phyloP scores from a whole-genome alignment of 1,140 invertebrate genomes.

The Delia radicum region DNA sequence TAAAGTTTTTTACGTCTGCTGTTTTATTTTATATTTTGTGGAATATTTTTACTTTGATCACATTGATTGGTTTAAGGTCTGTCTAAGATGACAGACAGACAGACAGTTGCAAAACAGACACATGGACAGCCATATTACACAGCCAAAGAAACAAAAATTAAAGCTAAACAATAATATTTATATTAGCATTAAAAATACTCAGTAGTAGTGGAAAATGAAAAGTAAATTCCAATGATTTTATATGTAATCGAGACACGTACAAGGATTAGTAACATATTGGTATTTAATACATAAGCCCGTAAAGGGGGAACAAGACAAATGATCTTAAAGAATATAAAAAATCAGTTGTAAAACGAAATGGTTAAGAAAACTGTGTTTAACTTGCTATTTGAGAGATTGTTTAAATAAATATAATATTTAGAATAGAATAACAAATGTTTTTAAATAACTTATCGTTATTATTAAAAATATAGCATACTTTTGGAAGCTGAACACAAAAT shows the following conservation, averaged over 20 bases:
- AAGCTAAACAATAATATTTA: not conserved
- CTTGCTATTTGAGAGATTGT: no score
- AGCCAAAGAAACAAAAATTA: not conserved
- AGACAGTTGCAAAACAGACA: not conserved
- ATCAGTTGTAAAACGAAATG: not conserved
- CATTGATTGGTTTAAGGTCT: not conserved
- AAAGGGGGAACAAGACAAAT: not conserved
- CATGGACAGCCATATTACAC: no score
- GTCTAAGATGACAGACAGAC: not conserved
- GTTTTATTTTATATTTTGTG: no score
- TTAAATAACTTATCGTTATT: no score
- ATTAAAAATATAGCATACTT: not conserved
- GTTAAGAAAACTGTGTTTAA: no score
- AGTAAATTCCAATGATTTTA: constrained; percentile 1
- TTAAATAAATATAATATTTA: not conserved
- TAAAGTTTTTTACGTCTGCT: not conserved
- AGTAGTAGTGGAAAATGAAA: not conserved
- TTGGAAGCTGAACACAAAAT: not conserved
- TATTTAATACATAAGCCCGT: not conserved
- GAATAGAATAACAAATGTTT: not conserved
- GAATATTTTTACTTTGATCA: not conserved
- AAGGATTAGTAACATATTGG: not conserved
- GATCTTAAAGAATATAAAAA: not conserved
- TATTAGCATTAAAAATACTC: not conserved
- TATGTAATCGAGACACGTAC: constrained; percentile 13